These are phyloP conservation scores for Cheilinus undulatus DNA, from an alignment of 2,113 vertebrate species.

Conservation along the genomic window DNA sequence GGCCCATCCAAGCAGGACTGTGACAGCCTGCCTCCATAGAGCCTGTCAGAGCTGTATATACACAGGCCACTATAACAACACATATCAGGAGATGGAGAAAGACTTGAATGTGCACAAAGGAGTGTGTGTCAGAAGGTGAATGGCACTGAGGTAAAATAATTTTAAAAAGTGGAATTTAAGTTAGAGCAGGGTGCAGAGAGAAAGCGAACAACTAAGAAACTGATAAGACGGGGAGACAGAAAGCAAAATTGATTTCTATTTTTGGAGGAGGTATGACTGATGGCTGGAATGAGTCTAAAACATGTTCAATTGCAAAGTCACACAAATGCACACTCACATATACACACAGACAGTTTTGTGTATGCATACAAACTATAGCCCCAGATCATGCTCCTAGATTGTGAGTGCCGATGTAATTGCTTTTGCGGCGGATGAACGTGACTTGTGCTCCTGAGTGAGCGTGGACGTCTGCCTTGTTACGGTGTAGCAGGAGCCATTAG, in stretches of 20 bases:
- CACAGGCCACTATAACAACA: constrained; percentile 28
- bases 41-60: constrained; percentile 42
- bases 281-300: constrained; percentile 35
- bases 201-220: constrained; percentile 18
- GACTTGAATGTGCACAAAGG: constrained; percentile 15
- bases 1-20: constrained; percentile 50
- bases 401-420: constrained; percentile 65
- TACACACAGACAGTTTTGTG: constrained; percentile 12
- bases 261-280: constrained; percentile 37
- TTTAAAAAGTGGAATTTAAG: constrained; percentile 31
- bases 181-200: constrained; percentile 11
- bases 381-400: constrained; percentile 51
- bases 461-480: constrained; percentile 64
- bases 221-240: constrained; percentile 45
- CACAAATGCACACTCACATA: constrained; percentile 2
- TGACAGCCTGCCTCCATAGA: constrained; percentile 52
- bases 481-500: constrained; percentile 58
- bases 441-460: constrained; percentile 42
- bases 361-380: constrained; percentile 28
- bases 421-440: constrained; percentile 63
- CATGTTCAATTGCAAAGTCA: constrained; percentile 46
- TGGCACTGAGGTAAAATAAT: background rate
- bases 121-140: constrained; percentile 31
- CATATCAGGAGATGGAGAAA: constrained; percentile 4
- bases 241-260: constrained; percentile 65